These are phyloP conservation scores for Iselma pallidipennis DNA, from an alignment of 2,888 invertebrate genomes.

Conservation along the genomic window DNA sequence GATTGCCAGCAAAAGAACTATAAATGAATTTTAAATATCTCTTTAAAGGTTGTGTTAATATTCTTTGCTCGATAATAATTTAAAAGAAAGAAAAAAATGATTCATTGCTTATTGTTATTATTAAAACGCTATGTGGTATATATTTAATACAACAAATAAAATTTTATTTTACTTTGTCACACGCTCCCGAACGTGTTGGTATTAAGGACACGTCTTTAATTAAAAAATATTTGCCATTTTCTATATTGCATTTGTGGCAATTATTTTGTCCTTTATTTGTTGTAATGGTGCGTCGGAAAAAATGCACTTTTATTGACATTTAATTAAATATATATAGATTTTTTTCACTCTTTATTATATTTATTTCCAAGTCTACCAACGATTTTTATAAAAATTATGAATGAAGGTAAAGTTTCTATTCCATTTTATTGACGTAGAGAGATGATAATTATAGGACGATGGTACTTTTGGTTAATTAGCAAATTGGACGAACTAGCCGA, in stretches of 20 bases:
- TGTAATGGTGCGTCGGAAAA: slow-evolving; percentile 3
- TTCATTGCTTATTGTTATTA: slow-evolving; percentile 43
- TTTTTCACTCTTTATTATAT: slow-evolving; percentile 7
- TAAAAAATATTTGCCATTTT: slow-evolving; percentile 29
- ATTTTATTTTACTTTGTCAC: slow-evolving; percentile 42
- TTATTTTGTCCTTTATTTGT: slow-evolving; percentile 20
- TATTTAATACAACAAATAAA: slow-evolving; percentile 37
- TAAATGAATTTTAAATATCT: slow-evolving; percentile 40
- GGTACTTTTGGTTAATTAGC: slow-evolving; percentile 17
- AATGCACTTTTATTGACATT: slow-evolving; percentile 13
- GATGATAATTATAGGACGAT: slow-evolving; percentile 8
- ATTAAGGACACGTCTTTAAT: slow-evolving; percentile 36
- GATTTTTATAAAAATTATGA: neutral
- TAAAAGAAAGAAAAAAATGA: no score
- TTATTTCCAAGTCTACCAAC: neutral
- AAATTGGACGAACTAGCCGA: slow-evolving; percentile 14
- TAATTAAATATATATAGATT: slow-evolving; percentile 21
- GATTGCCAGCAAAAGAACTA: slow-evolving; percentile 32
- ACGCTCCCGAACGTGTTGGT: slow-evolving; percentile 36
- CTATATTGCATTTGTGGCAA: slow-evolving; percentile 14
- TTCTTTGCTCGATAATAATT: slow-evolving; percentile 38
- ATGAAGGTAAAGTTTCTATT: slow-evolving; percentile 8
- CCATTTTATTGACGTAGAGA: neutral
- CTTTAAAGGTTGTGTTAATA: slow-evolving; percentile 41
- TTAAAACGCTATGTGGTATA: slow-evolving; percentile 30